These are phyloP conservation scores for Heliconius nattereri DNA, from an alignment of 1,140 invertebrate genomes.

Conservation along the genomic window DNA sequence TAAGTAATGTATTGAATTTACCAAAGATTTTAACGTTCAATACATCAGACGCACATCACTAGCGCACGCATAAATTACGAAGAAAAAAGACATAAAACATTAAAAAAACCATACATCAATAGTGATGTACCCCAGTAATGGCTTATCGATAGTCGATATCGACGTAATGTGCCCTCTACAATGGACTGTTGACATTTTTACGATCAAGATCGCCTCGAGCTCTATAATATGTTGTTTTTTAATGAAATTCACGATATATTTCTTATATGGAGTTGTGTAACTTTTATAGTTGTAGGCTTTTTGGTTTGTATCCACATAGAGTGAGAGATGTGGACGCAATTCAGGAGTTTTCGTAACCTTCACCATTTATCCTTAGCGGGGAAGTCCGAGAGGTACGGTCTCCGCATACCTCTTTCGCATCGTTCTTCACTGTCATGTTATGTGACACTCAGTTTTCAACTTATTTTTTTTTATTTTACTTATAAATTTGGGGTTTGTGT, in stretches of 20 bases:
- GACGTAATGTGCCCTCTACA: slow-evolving; percentile 37
- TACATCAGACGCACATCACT: slow-evolving; percentile 13
- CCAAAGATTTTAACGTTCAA: neutral
- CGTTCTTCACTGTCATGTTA: too few relatives aligned
- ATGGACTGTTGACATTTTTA: slow-evolving; percentile 43
- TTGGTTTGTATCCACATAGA: too few relatives aligned
- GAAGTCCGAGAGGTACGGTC: too few relatives aligned
- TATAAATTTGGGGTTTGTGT: too few relatives aligned
- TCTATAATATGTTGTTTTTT: slow-evolving; percentile 30
- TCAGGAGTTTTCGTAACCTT: too few relatives aligned
- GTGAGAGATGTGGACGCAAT: too few relatives aligned
- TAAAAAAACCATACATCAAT: slow-evolving; percentile 42
- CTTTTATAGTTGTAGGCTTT: too few relatives aligned
- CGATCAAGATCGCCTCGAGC: slow-evolving; percentile 35
- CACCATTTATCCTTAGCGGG: too few relatives aligned
- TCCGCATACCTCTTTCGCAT: too few relatives aligned
- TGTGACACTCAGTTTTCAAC: too few relatives aligned
- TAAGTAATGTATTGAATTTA: neutral
- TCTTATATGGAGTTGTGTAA: neutral
- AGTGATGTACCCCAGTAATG: slow-evolving; percentile 43
- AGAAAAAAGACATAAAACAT: slow-evolving; percentile 21
- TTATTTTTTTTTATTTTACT: too few relatives aligned
- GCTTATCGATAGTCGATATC: slow-evolving; percentile 45
- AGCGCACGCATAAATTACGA: slow-evolving; percentile 23
- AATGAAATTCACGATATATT: slow-evolving; percentile 36